phyloP scores from a whole-genome alignment of 2,888 invertebrate species.

The Drosophila algonquin region DNA sequence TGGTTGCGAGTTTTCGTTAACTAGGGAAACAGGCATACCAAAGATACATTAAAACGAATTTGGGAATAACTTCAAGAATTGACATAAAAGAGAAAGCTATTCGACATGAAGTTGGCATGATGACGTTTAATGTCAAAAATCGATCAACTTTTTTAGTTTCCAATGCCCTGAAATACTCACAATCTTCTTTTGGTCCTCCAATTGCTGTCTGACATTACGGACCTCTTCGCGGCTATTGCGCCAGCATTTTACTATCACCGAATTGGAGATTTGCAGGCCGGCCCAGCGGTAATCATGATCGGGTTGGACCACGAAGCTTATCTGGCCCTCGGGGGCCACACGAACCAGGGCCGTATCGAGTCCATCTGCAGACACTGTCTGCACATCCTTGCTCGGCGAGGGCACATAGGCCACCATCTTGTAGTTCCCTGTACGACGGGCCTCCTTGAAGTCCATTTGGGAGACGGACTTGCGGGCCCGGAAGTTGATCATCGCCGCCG shows the following conservation, averaged over 20 bases:
- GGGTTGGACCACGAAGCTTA: constrained; percentile 48
- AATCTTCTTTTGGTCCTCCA: constrained; percentile 73
- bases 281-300: constrained; percentile 74
- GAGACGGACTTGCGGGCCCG: constrained; percentile 77
- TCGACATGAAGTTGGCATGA: background rate
- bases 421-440: constrained; percentile 64
- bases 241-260: constrained; percentile 82
- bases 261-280: constrained; percentile 81
- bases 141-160: background rate
- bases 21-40: constrained; percentile 44
- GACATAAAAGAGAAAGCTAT: background rate
- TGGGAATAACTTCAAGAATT: too few relatives aligned
- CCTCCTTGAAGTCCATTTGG: constrained; percentile 80
- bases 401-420: constrained; percentile 57
- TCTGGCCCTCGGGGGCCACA: constrained; percentile 24
- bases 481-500: constrained; percentile 68
- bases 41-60: too few relatives aligned
- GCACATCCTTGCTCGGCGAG: constrained; percentile 13
- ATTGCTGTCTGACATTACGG: constrained; percentile 73
- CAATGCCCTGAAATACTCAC: constrained; percentile 55
- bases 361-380: background rate
- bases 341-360: constrained; percentile 36
- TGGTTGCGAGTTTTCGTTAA: constrained; percentile 81
- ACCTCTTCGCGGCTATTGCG: constrained; percentile 80
- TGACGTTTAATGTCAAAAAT: background rate